These are phyloP conservation scores for Acronicta psi DNA, from an alignment of 2,888 invertebrate species.

Conservation along the genomic window DNA sequence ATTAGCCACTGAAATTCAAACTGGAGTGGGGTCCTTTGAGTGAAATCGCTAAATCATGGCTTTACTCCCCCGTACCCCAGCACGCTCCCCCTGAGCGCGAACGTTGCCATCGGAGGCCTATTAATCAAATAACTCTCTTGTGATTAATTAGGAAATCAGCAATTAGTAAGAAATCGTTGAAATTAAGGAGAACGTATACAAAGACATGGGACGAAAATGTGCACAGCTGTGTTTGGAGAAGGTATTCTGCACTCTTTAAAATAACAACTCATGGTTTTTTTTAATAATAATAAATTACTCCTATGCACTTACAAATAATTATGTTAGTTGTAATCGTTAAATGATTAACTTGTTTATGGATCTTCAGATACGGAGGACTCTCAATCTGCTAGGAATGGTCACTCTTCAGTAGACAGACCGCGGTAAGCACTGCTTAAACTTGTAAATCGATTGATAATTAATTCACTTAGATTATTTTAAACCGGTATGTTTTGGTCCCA, in stretches of 20 bases:
- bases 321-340: too few relatives aligned
- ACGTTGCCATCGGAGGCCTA: conserved; percentile 73
- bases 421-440: too few relatives aligned
- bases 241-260: conserved; percentile 4
- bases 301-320: too few relatives aligned
- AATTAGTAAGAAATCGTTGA: conserved; percentile 80
- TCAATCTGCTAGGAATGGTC: too few relatives aligned
- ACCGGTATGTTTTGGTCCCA: too few relatives aligned
- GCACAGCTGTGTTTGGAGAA: conserved; percentile 4
- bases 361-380: too few relatives aligned
- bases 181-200: conserved; percentile 64
- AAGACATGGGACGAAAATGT: conserved; percentile 5
- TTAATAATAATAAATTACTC: too few relatives aligned
- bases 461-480: too few relatives aligned
- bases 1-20: conserved; percentile 75
- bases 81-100: conserved; percentile 40
- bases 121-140: conserved; percentile 85
- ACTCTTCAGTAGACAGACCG: too few relatives aligned
- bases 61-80: conserved; percentile 66
- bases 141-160: conserved; percentile 88
- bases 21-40: conserved; percentile 54
- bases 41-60: conserved; percentile 60
- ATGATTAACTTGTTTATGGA: too few relatives aligned
- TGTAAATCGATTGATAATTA: too few relatives aligned
- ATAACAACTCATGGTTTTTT: too few relatives aligned